Conservation (phyloP, 2,888 invertebrate genomes). For the Drosophila atripex region DNA sequence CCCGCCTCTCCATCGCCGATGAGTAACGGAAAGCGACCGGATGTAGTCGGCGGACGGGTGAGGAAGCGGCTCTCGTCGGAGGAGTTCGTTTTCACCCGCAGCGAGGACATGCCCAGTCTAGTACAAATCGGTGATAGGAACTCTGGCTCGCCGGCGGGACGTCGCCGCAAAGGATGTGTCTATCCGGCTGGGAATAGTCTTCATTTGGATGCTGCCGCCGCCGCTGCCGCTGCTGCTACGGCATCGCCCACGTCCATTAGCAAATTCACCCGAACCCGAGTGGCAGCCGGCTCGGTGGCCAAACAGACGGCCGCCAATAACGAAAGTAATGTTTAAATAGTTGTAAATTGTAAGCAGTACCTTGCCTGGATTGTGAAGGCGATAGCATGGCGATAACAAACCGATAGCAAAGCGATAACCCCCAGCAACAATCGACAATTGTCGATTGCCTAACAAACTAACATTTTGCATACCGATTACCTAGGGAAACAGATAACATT, state of each 20-base stretch:
- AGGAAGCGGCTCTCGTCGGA: conserved; percentile 82
- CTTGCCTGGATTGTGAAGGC: conserved; percentile 42
- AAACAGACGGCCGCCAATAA: conserved; percentile 56
- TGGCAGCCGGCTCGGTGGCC: conserved; percentile 49
- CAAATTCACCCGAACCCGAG: conserved; percentile 66
- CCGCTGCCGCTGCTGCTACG: conserved; percentile 16
- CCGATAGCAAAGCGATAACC: conserved; percentile 5
- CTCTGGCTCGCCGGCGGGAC: conserved; percentile 85
- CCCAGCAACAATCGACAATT: not conserved
- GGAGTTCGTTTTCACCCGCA: conserved; percentile 82
- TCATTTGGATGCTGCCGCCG: conserved; percentile 48
- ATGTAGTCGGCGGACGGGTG: conserved; percentile 73
- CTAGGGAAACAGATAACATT: conserved; percentile 38
- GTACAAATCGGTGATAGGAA: conserved; percentile 82
- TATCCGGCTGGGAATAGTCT: conserved; percentile 84
- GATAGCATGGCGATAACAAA: conserved; percentile 4
- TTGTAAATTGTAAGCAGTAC: conserved; percentile 73
- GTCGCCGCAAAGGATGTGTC: conserved; percentile 87
- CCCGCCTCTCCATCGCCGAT: conserved; percentile 58
- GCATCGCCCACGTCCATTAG: conserved; percentile 67
- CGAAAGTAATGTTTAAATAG: conserved; percentile 78
- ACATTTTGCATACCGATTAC: conserved; percentile 51
- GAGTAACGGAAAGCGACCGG: conserved; percentile 53
- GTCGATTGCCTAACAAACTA: conserved; percentile 23
- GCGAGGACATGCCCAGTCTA: conserved; percentile 86